These are phyloP conservation scores for Aproaerema taeniolella DNA, from an alignment of 2,888 invertebrate genomes.

Conservation along the genomic window DNA sequence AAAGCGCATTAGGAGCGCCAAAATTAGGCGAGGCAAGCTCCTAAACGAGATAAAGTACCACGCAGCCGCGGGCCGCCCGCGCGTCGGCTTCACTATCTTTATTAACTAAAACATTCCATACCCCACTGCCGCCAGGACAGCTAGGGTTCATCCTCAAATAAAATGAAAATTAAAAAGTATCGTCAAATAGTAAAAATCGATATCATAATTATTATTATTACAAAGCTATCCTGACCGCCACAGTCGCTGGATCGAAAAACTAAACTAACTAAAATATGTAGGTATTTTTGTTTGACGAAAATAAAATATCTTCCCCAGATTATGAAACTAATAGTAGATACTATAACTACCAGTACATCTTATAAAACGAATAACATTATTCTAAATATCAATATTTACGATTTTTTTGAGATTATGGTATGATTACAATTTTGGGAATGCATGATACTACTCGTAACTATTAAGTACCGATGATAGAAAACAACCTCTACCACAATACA, in stretches of 20 bases:
- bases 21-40: constrained; percentile 63
- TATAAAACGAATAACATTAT: constrained; percentile 69
- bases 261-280: constrained; percentile 42
- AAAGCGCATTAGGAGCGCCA: constrained; percentile 69
- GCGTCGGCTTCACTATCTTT: constrained; percentile 52
- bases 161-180: constrained; percentile 50
- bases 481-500: constrained; percentile 51
- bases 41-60: constrained; percentile 41
- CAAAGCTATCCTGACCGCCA: constrained; percentile 54
- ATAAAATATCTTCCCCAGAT: constrained; percentile 51
- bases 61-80: constrained; percentile 19
- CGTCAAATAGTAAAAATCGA: constrained; percentile 65
- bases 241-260: constrained; percentile 49
- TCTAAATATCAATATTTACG: constrained; percentile 66
- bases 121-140: constrained; percentile 57
- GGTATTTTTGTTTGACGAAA: constrained; percentile 41
- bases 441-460: constrained; percentile 68
- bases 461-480: constrained; percentile 72
- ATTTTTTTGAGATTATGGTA: constrained; percentile 54
- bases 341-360: constrained; percentile 63
- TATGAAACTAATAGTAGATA: constrained; percentile 57
- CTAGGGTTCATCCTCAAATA: constrained; percentile 63
- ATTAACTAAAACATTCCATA: constrained; percentile 65
- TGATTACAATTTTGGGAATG: constrained; percentile 75
- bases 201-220: constrained; percentile 33